Evolutionary conservation across 2,888 invertebrate species (phyloP), one percentile per base, ranked within the genome.

Genomic region (Alentia gelatinosa): DNA sequence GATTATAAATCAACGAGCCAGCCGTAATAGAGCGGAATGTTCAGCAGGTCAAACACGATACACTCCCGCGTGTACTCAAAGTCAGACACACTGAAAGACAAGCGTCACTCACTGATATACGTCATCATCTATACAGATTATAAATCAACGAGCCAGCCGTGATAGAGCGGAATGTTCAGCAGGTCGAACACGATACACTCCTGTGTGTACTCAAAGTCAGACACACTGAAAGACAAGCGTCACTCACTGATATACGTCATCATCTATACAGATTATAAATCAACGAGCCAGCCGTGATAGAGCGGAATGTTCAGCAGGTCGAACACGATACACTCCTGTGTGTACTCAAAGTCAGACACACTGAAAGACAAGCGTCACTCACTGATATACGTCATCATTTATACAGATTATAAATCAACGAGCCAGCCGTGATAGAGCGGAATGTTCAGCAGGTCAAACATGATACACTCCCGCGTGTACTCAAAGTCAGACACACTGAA

Each of bases 91-190:
- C 97, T 96, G 94, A 30, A 95, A 90, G n/a, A n/a, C n/a, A n/a
- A n/a, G n/a, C n/a, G n/a, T n/a, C n/a, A n/a, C n/a, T n/a, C n/a
- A n/a, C n/a, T n/a, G n/a, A n/a, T n/a, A n/a, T n/a, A n/a, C n/a
- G n/a, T n/a, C n/a, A n/a, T n/a, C n/a, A n/a, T n/a, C n/a, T n/a
- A n/a, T n/a, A n/a, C n/a, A n/a, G n/a, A n/a, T n/a, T n/a, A n/a
- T n/a, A n/a, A n/a, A 93, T 97, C 97, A 56, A 97, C 96, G 56
- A 97, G 93, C 97, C 97, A 97, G n/a, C 97, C 97, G 94, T 97
- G 97, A 93, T 96, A 97, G 40, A 97, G 94, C 0, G 96, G 95
- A 79, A 97, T 96, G 91, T 95, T 95, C 89, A 97, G 95, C 92
- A 97, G 93, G 94, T 97, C 97, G 95, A 97, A 97, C 40, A 97